phyloP scores from a whole-genome alignment of 2,888 invertebrate species.

The Hirtodrosophila confusa region DNA sequence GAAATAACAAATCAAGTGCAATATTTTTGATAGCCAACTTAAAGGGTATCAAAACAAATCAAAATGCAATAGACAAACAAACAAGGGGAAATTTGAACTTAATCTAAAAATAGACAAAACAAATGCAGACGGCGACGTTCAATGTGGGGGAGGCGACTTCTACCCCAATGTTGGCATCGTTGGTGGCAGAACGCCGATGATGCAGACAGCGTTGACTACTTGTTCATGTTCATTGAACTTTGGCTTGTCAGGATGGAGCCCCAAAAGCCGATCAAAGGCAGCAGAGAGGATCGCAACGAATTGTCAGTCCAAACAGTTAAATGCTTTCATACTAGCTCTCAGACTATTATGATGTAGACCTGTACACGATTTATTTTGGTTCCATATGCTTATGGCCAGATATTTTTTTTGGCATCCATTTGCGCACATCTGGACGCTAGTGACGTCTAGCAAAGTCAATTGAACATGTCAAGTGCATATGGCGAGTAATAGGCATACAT shows the following conservation, averaged over 20 bases:
- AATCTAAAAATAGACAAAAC: slow-evolving; percentile 58
- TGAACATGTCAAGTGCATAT: slow-evolving; percentile 48
- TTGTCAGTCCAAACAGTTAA: too few species aligned
- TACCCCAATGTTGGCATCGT: background rate
- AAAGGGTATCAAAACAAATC: slow-evolving; percentile 34
- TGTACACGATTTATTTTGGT: background rate
- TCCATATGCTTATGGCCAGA: background rate
- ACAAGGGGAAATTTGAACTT: slow-evolving; percentile 37
- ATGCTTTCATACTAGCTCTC: background rate
- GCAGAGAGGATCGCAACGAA: background rate
- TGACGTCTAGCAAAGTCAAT: slow-evolving; percentile 30
- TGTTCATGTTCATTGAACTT: slow-evolving; percentile 56
- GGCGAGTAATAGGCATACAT: slow-evolving; percentile 10
- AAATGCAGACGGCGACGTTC: slow-evolving; percentile 39
- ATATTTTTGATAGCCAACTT: background rate
- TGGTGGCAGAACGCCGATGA: background rate
- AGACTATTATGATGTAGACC: slow-evolving; percentile 12
- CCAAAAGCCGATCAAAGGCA: background rate
- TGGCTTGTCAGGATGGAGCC: slow-evolving; percentile 17
- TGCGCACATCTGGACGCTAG: slow-evolving; percentile 49
- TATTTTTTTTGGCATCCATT: slow-evolving; percentile 30
- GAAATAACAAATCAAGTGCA: background rate
- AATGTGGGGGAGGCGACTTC: slow-evolving; percentile 45
- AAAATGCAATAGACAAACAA: slow-evolving; percentile 32
- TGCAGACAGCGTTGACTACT: slow-evolving; percentile 16